phyloP scores from a whole-genome alignment of 1,140 invertebrate genomes.

The Lutraria rhynchaena region DNA sequence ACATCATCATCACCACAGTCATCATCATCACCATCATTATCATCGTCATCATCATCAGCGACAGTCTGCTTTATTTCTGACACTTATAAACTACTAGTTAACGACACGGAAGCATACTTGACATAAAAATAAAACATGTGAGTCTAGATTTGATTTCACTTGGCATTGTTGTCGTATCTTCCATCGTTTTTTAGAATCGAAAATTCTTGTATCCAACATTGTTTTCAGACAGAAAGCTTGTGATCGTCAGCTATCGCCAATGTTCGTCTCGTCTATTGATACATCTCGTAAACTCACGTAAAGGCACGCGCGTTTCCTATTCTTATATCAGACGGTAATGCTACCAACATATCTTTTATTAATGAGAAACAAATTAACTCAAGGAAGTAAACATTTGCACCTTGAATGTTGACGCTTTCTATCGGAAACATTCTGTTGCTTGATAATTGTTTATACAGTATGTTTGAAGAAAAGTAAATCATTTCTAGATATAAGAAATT shows the following conservation, averaged over 20 bases:
- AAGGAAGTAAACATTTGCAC: slow-evolving; percentile 41
- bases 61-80: no score
- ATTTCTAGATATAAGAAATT: slow-evolving; percentile 35
- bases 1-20: no score
- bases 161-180: no score
- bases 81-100: no score
- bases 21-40: no score
- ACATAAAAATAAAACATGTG: no score
- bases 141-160: no score
- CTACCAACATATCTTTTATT: slow-evolving; percentile 31
- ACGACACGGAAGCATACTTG: no score
- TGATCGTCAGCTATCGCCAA: not conserved
- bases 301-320: slow-evolving; percentile 7
- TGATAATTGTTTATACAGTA: slow-evolving; percentile 36
- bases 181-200: no score
- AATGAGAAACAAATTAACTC: slow-evolving; percentile 40
- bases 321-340: slow-evolving; percentile 22
- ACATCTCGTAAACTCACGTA: slow-evolving; percentile 1
- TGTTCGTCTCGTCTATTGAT: not conserved
- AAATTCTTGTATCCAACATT: no score
- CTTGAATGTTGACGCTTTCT: slow-evolving; percentile 19
- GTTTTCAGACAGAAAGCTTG: no score
- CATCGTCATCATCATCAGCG: no score
- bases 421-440: not conserved
- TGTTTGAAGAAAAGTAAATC: slow-evolving; percentile 25